phyloP scores from a whole-genome alignment of 2,797 vertebrate genomes.

The Cossypha dichroa region DNA sequence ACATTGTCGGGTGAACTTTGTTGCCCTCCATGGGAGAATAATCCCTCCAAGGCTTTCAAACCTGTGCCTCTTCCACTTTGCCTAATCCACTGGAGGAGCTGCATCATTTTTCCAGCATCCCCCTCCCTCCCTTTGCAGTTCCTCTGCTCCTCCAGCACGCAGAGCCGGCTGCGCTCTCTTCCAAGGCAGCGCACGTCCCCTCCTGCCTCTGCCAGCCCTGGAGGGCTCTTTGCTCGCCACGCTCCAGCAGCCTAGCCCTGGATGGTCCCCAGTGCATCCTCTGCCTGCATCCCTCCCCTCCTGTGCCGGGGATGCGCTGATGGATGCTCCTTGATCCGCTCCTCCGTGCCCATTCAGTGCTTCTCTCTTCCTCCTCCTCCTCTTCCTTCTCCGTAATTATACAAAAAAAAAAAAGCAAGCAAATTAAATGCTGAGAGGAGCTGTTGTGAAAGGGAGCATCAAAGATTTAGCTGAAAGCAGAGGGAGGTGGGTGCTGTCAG shows the following conservation, averaged over 20 bases:
- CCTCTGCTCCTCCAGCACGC: background rate
- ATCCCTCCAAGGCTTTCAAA: background rate
- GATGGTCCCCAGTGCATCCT: background rate
- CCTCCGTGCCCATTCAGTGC: background rate
- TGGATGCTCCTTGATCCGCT: background rate
- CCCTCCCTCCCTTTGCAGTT: slow-evolving; percentile 1
- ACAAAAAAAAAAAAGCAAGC: background rate
- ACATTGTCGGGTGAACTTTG: background rate
- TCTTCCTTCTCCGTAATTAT: background rate
- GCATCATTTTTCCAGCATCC: slow-evolving; percentile 9
- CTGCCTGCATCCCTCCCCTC: background rate
- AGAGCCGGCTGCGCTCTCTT: background rate
- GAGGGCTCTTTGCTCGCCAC: slow-evolving; percentile 31
- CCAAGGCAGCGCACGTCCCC: slow-evolving; percentile 29
- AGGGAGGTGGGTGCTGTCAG: background rate
- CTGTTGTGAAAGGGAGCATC: background rate
- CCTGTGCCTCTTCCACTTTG: background rate
- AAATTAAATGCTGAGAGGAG: background rate
- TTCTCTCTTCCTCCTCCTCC: background rate
- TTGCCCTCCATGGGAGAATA: background rate
- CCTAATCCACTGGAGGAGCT: slow-evolving; percentile 6
- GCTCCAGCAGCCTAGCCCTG: background rate
- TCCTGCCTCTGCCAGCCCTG: slow-evolving; percentile 14
- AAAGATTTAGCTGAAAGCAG: background rate
- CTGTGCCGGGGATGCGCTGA: background rate